These are phyloP conservation scores for Mormyrops attenuatus DNA, from an alignment of 2,797 vertebrate species.

Conservation along the genomic window DNA sequence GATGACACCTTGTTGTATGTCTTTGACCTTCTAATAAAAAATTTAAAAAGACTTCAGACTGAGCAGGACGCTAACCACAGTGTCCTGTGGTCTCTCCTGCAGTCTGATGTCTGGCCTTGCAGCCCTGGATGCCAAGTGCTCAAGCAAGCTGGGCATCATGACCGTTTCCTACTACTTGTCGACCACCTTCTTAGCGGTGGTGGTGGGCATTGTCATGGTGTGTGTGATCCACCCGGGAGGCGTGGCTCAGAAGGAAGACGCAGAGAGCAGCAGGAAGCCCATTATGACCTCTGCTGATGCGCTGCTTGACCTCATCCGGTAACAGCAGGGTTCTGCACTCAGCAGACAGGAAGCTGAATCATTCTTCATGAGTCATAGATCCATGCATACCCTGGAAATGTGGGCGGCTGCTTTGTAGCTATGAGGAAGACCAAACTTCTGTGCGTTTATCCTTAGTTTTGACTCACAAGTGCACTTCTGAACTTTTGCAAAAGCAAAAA, in stretches of 20 bases:
- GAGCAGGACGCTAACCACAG: not conserved
- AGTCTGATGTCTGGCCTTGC: slow-evolving; percentile 94
- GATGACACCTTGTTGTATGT: not conserved
- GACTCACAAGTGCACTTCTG: not conserved
- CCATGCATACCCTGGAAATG: not conserved
- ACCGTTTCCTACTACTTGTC: slow-evolving; percentile 92
- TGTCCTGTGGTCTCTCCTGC: slow-evolving; percentile 16
- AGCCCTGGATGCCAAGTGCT: slow-evolving; percentile 91
- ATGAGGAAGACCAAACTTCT: not conserved
- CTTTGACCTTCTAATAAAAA: not conserved
- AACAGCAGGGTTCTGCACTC: slow-evolving; percentile 24
- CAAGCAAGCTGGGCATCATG: slow-evolving; percentile 86
- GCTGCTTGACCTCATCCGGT: slow-evolving; percentile 90
- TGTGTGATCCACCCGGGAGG: slow-evolving; percentile 89
- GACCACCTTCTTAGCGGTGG: slow-evolving; percentile 91
- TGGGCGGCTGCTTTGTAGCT: not conserved
- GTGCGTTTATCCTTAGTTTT: not conserved
- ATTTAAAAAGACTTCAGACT: not conserved
- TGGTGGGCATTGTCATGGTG: slow-evolving; percentile 93
- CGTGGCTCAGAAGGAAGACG: slow-evolving; percentile 84
- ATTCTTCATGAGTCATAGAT: not conserved
- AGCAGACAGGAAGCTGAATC: not conserved
- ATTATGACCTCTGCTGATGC: slow-evolving; percentile 94
- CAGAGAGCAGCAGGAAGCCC: slow-evolving; percentile 76
- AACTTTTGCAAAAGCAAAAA: not conserved